Evolutionary conservation across 2,888 invertebrate genomes (phyloP).

Genomic region (Folsomia candida): DNA sequence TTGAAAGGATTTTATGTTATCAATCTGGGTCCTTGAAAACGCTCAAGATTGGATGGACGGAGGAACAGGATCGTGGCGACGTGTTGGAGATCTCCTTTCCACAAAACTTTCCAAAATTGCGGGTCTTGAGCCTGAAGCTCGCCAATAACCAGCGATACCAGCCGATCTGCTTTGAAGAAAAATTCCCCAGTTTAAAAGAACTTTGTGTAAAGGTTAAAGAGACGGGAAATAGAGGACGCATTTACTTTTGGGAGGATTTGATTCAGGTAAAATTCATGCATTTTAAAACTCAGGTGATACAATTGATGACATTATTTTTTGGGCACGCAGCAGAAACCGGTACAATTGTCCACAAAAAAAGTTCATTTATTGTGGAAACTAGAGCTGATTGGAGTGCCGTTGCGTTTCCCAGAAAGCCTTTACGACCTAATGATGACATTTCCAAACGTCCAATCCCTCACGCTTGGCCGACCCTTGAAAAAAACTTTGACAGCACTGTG

Average conservation of each 20-base stretch:
- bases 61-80: too few species aligned
- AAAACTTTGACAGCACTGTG: slow-evolving; percentile 15
- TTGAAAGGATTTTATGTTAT: too few species aligned
- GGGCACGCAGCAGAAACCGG: too few species aligned
- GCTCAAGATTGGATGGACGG: too few species aligned
- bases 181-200: slow-evolving; percentile 17
- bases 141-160: too few species aligned
- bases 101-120: too few species aligned
- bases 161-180: slow-evolving; percentile 6
- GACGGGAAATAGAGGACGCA: slow-evolving; percentile 12
- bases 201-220: slow-evolving; percentile 14
- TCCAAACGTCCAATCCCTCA: slow-evolving; percentile 19
- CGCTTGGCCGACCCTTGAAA: slow-evolving; percentile 21
- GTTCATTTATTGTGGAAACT: slow-evolving; percentile 14
- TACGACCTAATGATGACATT: slow-evolving; percentile 16
- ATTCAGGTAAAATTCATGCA: slow-evolving; percentile 6
- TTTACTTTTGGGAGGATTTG: slow-evolving; percentile 11
- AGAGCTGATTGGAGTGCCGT: background rate
- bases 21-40: too few species aligned
- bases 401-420: slow-evolving; percentile 11
- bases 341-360: too few species aligned
- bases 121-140: too few species aligned
- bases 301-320: too few species aligned
- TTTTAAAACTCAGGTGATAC: too few species aligned
- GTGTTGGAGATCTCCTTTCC: too few species aligned